Percentiles rank a stretch among this genome's conserved stretches.
Conservation (phyloP, 92 coral and sea anemone species). For the Pocillopora grandis region DNA sequence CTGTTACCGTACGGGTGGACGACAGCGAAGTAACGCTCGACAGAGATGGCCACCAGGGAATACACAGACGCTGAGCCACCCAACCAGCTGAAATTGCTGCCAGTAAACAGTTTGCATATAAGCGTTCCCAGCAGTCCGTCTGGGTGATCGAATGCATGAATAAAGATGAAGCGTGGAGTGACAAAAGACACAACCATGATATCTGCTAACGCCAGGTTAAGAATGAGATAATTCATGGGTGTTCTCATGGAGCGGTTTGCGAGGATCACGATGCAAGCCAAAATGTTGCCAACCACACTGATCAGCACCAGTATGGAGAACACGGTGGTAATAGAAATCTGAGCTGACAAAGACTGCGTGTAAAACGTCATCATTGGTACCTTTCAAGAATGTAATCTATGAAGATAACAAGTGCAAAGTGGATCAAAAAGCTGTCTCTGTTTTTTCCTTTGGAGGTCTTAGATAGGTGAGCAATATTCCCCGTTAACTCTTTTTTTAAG, state of each 20-base stretch:
- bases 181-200: conserved; percentile 29
- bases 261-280: conserved; percentile 34
- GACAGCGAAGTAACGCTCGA: conserved; percentile 64
- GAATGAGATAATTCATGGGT: conserved; percentile 47
- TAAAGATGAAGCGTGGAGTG: conserved; percentile 44
- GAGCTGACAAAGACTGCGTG: conserved; percentile 37
- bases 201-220: conserved; percentile 40
- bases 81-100: conserved; percentile 58
- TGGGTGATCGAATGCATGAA: conserved; percentile 49
- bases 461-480: background rate
- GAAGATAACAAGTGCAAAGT: background rate
- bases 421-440: background rate
- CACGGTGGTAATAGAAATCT: conserved; percentile 22
- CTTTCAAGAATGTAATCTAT: background rate
- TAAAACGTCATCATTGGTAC: conserved; percentile 17
- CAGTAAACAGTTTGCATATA: conserved; percentile 61
- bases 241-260: conserved; percentile 40
- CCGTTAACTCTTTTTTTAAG: too few species aligned
- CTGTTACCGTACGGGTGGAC: conserved; percentile 47
- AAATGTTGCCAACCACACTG: conserved; percentile 33
- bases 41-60: conserved; percentile 61
- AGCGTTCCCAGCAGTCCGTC: conserved; percentile 41
- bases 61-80: conserved; percentile 63
- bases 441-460: background rate
- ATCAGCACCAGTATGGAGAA: conserved; percentile 27